Percentiles rank a stretch among this genome's conserved stretches.
Conservation (phyloP, 2,113 vertebrate species). For the Mungos mungo region DNA sequence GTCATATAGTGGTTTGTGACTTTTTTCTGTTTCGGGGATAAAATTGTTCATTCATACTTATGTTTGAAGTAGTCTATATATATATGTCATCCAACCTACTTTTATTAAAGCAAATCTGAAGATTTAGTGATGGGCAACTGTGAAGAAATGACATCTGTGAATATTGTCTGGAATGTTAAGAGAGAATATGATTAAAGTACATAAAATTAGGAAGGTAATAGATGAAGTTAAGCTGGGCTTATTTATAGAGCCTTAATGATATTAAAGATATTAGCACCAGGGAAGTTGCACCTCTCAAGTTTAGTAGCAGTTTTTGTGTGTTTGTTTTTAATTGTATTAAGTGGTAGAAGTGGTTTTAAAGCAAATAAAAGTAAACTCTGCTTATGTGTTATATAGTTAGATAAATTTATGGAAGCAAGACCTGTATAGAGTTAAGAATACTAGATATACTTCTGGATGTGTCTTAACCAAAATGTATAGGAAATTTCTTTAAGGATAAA, state of each 20-base stretch:
- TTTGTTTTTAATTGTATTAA: background rate
- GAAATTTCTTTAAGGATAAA: background rate
- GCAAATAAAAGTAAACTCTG: constrained; percentile 8
- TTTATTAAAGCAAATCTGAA: constrained; percentile 27
- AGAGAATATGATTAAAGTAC: background rate
- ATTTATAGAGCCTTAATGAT: background rate
- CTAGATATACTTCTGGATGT: background rate
- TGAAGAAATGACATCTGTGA: background rate
- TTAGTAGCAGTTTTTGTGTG: background rate
- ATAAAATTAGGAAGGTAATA: background rate
- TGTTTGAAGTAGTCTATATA: background rate
- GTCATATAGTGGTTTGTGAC: background rate
- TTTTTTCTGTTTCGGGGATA: background rate
- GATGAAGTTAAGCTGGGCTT: background rate
- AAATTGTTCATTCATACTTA: background rate
- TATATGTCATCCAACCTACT: background rate
- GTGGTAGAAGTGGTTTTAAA: constrained; percentile 28
- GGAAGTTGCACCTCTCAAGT: background rate
- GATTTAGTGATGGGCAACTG: background rate
- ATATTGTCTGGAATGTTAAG: background rate
- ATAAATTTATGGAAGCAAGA: constrained; percentile 1
- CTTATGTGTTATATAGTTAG: background rate
- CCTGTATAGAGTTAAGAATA: background rate
- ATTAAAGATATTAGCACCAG: background rate
- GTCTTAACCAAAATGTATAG: background rate